A percentile compares a stretch with the other conserved stretches of the same genome.
These are phyloP conservation scores for Pyrocoelia pectoralis DNA, from an alignment of 2,888 invertebrate genomes.

Conservation along the genomic window DNA sequence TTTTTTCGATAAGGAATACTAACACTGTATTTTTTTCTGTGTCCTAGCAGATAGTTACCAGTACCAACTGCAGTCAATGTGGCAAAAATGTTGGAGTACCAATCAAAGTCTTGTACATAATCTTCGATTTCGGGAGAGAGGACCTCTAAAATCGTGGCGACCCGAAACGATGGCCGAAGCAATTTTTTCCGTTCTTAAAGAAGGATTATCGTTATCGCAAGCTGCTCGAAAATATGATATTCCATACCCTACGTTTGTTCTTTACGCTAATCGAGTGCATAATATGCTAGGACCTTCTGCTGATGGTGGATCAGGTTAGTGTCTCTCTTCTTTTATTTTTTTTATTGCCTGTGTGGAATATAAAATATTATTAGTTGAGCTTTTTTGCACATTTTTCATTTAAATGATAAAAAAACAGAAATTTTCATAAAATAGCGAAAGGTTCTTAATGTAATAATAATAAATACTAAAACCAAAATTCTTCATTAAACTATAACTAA, in stretches of 20 bases:
- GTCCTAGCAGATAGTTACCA: constrained; percentile 91
- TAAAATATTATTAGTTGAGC: background rate
- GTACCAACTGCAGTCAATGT: constrained; percentile 93
- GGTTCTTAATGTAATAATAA: no score
- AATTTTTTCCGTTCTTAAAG: constrained; percentile 90
- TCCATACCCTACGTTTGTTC: constrained; percentile 92
- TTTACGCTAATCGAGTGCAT: constrained; percentile 92
- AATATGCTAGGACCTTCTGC: constrained; percentile 94
- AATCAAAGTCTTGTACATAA: constrained; percentile 92
- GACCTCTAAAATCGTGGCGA: constrained; percentile 91
- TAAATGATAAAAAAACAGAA: no score
- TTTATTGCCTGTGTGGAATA: background rate
- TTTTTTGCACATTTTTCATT: no score
- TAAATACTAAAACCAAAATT: no score
- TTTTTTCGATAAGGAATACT: constrained; percentile 5
- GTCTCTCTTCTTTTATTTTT: constrained; percentile 31
- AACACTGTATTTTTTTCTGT: constrained; percentile 21
- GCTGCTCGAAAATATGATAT: constrained; percentile 94
- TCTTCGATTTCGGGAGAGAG: constrained; percentile 89
- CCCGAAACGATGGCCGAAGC: constrained; percentile 96
- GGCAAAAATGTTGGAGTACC: constrained; percentile 96
- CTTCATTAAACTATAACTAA: no score
- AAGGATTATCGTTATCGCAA: constrained; percentile 87
- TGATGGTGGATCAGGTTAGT: constrained; percentile 86
- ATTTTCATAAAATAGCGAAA: no score